These are phyloP conservation scores for Sebastes taczanowskii DNA, from an alignment of 2,797 vertebrate genomes.

Conservation along the genomic window DNA sequence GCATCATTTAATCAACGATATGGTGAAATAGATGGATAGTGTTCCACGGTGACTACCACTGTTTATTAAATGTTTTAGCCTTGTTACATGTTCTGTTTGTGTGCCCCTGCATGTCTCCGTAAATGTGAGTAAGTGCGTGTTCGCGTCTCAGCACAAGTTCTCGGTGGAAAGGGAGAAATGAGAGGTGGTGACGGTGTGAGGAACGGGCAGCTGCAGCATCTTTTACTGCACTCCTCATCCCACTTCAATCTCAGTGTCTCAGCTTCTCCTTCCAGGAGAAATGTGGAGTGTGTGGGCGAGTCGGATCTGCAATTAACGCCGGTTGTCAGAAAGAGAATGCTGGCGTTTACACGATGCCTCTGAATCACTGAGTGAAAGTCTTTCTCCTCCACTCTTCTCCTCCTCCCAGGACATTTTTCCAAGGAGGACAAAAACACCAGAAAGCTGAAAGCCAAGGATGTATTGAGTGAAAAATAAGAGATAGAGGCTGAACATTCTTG, in stretches of 20 bases:
- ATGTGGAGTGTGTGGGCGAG: slow-evolving; percentile 86
- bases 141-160: slow-evolving; percentile 66
- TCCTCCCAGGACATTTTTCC: slow-evolving; percentile 79
- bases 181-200: slow-evolving; percentile 79
- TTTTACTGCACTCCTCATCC: slow-evolving; percentile 82
- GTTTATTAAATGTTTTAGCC: slow-evolving; percentile 66
- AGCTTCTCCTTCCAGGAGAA: slow-evolving; percentile 83
- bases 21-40: slow-evolving; percentile 30
- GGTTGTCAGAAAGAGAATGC: slow-evolving; percentile 86
- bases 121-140: slow-evolving; percentile 53
- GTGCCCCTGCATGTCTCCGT: slow-evolving; percentile 49
- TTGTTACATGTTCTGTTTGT: slow-evolving; percentile 57
- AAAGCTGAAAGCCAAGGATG: slow-evolving; percentile 76
- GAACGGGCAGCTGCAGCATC: slow-evolving; percentile 78
- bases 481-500: slow-evolving; percentile 73
- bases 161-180: slow-evolving; percentile 63
- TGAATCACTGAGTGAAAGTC: slow-evolving; percentile 84
- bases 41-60: slow-evolving; percentile 34
- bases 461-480: slow-evolving; percentile 69
- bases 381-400: slow-evolving; percentile 77
- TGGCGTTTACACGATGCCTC: slow-evolving; percentile 84
- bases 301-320: slow-evolving; percentile 87
- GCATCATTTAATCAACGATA: slow-evolving; percentile 35
- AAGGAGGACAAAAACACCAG: slow-evolving; percentile 79
- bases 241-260: slow-evolving; percentile 83